Conservation (phyloP, 1,140 invertebrate species). For the Drosophila quadrilineata region DNA sequence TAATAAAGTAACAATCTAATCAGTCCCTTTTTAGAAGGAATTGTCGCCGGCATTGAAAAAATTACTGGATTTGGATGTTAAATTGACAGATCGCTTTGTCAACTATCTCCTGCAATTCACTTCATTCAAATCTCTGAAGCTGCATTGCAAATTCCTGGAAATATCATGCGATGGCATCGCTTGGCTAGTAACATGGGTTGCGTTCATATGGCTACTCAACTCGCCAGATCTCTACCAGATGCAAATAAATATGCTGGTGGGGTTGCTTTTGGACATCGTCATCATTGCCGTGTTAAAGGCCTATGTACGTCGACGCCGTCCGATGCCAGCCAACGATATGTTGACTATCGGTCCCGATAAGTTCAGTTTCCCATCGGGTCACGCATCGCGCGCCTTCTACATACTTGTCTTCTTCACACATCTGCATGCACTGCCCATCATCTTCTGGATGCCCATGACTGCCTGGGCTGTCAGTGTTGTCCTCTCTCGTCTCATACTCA, state of each 20-base stretch:
- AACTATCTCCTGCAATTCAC: constrained; percentile 83
- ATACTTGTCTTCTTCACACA: constrained; percentile 87
- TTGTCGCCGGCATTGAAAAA: constrained; percentile 17
- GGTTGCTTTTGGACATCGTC: constrained; percentile 93
- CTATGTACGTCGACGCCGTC: constrained; percentile 88
- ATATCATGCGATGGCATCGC: constrained; percentile 94
- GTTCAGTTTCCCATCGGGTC: constrained; percentile 98
- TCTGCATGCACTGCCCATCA: constrained; percentile 84
- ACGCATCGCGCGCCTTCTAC: constrained; percentile 92
- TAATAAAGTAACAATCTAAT: no score
- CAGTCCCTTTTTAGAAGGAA: constrained; percentile 8
- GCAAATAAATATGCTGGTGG: constrained; percentile 92
- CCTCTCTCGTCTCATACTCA: constrained; percentile 87
- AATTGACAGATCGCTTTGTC: constrained; percentile 85
- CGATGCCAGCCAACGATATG: constrained; percentile 86
- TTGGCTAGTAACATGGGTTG: constrained; percentile 89
- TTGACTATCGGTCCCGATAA: constrained; percentile 88
- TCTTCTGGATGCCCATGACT: constrained; percentile 85
- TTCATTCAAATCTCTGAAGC: constrained; percentile 84
- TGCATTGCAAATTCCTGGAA: constrained; percentile 87
- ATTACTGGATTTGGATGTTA: constrained; percentile 83
- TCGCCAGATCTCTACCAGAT: constrained; percentile 88
- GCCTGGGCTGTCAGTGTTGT: constrained; percentile 89
- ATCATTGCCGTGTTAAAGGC: constrained; percentile 92
- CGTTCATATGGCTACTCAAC: constrained; percentile 85